Evolutionary conservation across 2,113 vertebrate genomes (phyloP).

Genomic region (Chaetura pelagica): DNA sequence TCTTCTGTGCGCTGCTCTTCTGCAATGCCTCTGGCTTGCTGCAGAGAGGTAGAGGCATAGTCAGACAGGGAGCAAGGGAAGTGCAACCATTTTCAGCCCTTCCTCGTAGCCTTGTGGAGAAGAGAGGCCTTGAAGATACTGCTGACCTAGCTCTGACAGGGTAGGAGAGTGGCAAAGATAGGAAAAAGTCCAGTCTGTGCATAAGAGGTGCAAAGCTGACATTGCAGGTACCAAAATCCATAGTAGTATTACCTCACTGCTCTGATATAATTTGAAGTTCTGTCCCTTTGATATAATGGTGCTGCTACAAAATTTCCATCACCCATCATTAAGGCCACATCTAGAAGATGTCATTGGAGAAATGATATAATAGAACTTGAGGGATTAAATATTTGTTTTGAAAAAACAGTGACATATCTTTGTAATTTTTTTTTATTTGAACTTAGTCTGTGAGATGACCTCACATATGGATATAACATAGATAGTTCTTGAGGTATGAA

Average conservation of each 20-base stretch:
- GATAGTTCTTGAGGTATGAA: neutral
- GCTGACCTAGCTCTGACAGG: neutral
- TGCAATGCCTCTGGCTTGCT: neutral
- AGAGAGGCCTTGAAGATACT: neutral
- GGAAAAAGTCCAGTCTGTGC: neutral
- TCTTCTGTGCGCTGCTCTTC: neutral
- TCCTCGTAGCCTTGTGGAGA: neutral
- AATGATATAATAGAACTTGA: neutral
- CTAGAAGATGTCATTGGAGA: neutral
- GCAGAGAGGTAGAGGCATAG: neutral
- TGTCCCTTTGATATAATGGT: neutral
- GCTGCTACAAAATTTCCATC: too few relatives aligned
- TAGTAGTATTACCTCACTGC: neutral
- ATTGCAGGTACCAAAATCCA: neutral
- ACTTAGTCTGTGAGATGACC: neutral
- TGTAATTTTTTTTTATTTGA: neutral
- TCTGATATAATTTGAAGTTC: neutral
- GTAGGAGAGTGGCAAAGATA: neutral
- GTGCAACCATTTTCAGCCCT: neutral
- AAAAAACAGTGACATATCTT: neutral
- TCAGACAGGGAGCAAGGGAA: neutral
- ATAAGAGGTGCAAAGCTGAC: neutral
- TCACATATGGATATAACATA: neutral
- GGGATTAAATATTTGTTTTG: neutral
- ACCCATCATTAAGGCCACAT: neutral